Conservation (phyloP, 2,113 vertebrate species). For the Pseudolaguvia tuberculata region DNA sequence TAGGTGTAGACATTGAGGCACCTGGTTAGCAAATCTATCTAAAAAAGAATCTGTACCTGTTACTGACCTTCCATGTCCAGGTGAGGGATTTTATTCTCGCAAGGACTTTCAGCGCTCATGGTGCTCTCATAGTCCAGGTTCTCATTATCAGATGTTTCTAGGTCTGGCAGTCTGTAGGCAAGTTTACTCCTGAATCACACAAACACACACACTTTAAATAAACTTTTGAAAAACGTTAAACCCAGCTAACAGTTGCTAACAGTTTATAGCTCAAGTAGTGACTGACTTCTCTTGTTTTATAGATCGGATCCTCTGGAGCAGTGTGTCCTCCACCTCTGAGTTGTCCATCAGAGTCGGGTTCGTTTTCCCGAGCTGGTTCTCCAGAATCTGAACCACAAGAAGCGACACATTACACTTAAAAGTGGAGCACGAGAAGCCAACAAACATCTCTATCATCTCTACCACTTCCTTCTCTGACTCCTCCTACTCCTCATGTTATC, state of each 20-base stretch:
- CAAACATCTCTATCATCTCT: neutral
- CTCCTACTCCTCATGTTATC: neutral
- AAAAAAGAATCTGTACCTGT: conserved; percentile 60
- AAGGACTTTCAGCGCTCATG: conserved; percentile 81
- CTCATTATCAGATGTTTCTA: conserved; percentile 84
- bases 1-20: neutral
- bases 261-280: neutral
- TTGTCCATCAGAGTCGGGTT: conserved; percentile 46
- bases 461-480: too few relatives aligned
- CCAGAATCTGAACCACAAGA: conserved; percentile 53
- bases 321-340: conserved; percentile 66
- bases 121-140: conserved; percentile 79
- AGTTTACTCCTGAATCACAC: conserved; percentile 75
- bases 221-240: too few relatives aligned
- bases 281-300: conserved; percentile 92
- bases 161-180: conserved; percentile 80
- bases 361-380: conserved; percentile 44
- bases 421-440: neutral
- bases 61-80: conserved; percentile 85
- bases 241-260: neutral
- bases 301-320: conserved; percentile 81
- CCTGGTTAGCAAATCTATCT: neutral
- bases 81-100: conserved; percentile 68
- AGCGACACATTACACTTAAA: neutral
- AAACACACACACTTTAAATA: neutral